Percentiles rank a stretch among this genome's conserved stretches.
Evolutionary conservation across 2,797 vertebrate genomes (phyloP).

Genomic region (Anguilla obscura): DNA sequence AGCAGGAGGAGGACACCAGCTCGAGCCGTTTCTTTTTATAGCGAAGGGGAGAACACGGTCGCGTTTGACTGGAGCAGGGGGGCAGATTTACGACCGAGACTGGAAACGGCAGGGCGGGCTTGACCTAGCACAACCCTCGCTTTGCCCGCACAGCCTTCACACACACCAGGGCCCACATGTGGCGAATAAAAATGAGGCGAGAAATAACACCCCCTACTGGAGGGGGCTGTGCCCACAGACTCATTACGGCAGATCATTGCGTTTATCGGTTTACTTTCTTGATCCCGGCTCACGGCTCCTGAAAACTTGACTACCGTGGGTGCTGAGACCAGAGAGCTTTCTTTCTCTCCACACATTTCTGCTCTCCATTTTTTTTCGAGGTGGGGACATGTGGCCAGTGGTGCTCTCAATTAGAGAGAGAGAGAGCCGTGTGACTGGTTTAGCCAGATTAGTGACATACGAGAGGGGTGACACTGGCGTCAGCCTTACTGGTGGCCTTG

Average conservation of each 20-base stretch:
- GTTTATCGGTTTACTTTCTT: constrained; percentile 47
- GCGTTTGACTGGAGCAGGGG: constrained; percentile 22
- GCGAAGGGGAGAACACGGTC: constrained; percentile 49
- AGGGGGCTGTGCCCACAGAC: constrained; percentile 50
- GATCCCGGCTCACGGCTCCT: background rate
- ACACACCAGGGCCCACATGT: constrained; percentile 41
- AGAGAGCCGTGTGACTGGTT: constrained; percentile 21
- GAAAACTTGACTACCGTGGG: background rate
- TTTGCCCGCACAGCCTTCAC: constrained; percentile 34
- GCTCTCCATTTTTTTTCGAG: constrained; percentile 15
- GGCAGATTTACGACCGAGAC: constrained; percentile 39
- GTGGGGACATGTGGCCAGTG: constrained; percentile 25
- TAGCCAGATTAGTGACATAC: constrained; percentile 42
- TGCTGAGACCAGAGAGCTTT: background rate
- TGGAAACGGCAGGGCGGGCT: constrained; percentile 42
- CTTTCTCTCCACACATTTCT: constrained; percentile 20
- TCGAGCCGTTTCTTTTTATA: constrained; percentile 35
- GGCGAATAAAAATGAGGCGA: constrained; percentile 41
- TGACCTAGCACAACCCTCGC: constrained; percentile 54
- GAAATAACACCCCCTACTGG: constrained; percentile 30
- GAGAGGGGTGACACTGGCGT: constrained; percentile 45
- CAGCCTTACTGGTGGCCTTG: constrained; percentile 10
- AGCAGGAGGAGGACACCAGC: constrained; percentile 47
- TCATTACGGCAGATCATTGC: constrained; percentile 48
- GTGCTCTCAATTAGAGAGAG: constrained; percentile 22